A percentile compares a stretch with the other conserved stretches of the same genome.
phyloP scores from a whole-genome alignment of 2,888 invertebrate species.

The Desoria tigrina region DNA sequence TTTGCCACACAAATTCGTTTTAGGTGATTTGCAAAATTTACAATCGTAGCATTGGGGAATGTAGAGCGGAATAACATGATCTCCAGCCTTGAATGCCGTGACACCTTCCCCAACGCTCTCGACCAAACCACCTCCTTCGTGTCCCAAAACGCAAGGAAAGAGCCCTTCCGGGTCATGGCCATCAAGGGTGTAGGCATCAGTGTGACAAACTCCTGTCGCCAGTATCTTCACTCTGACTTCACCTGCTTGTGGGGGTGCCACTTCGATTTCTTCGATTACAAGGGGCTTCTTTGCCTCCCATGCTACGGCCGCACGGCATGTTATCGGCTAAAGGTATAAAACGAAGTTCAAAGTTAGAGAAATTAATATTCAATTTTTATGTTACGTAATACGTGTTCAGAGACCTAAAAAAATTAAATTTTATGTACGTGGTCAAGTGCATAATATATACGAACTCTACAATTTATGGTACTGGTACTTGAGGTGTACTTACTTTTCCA shows the following conservation, averaged over 20 bases:
- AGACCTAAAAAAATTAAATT: constrained; percentile 14
- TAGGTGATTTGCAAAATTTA: constrained; percentile 91
- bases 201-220: constrained; percentile 86
- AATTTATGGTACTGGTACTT: too few relatives aligned
- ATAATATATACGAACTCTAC: too few relatives aligned
- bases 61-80: constrained; percentile 96
- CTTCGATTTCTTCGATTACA: constrained; percentile 86
- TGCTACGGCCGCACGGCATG: constrained; percentile 92
- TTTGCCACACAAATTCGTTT: constrained; percentile 96
- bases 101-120: constrained; percentile 94
- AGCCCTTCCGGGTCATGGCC: constrained; percentile 88
- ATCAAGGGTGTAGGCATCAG: constrained; percentile 79
- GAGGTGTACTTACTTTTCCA: constrained; percentile 21
- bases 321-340: constrained; percentile 67
- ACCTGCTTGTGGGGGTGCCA: constrained; percentile 87
- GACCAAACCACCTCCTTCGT: constrained; percentile 95
- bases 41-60: constrained; percentile 96
- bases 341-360: too few relatives aligned
- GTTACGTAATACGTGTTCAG: too few relatives aligned
- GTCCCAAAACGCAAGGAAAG: constrained; percentile 91
- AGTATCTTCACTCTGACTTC: constrained; percentile 83
- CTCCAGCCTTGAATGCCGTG: constrained; percentile 80
- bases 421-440: too few relatives aligned
- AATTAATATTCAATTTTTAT: too few relatives aligned
- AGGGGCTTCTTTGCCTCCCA: constrained; percentile 92